Conservation (phyloP, 2,113 vertebrate species). For the Galeopterus variegatus region DNA sequence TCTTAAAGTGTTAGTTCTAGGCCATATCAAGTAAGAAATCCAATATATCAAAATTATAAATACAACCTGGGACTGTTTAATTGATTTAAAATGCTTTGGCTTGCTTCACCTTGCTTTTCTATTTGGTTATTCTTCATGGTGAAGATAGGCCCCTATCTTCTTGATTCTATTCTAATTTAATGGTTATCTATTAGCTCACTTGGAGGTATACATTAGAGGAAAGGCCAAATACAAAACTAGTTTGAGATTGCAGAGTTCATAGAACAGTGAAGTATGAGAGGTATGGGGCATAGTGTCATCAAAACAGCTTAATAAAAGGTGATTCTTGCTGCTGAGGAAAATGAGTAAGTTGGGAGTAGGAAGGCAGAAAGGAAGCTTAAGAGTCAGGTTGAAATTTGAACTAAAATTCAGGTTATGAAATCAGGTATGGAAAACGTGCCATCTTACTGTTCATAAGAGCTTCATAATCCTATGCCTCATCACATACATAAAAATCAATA, state of each 20-base stretch:
- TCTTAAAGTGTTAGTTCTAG: background rate
- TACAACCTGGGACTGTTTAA: background rate
- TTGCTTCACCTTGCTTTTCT: slow-evolving; percentile 44
- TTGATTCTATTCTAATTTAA: background rate
- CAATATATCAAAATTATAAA: background rate
- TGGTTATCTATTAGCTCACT: background rate
- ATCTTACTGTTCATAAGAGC: background rate
- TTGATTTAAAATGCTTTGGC: background rate
- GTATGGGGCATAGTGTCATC: too few species aligned
- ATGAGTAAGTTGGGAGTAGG: background rate
- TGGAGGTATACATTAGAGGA: background rate
- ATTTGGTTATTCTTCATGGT: background rate
- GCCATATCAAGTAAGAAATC: background rate
- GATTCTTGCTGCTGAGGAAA: background rate
- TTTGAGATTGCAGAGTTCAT: background rate
- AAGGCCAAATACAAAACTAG: background rate
- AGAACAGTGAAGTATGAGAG: background rate
- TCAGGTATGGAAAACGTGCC: background rate
- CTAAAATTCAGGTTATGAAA: background rate
- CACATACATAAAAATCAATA: background rate
- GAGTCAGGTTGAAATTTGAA: background rate
- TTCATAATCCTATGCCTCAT: background rate
- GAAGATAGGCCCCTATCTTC: background rate
- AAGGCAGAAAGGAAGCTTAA: background rate
- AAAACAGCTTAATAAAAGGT: background rate